Evolutionary conservation across 2,113 vertebrate genomes (phyloP).

Genomic region (Malurus melanocephalus): DNA sequence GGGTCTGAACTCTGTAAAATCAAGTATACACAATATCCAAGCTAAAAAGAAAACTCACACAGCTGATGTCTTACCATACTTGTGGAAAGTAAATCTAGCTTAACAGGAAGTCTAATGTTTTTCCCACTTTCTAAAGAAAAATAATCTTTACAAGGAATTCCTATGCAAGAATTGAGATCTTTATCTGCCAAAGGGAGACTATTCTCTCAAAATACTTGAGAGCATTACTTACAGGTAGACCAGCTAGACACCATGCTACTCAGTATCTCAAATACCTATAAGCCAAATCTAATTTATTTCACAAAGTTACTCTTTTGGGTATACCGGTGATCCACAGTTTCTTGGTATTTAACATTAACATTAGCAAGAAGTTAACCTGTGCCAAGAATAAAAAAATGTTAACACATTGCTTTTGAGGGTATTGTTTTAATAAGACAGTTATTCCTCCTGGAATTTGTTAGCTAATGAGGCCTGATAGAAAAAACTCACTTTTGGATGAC

Average conservation of each 20-base stretch:
- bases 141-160: background rate
- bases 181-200: background rate
- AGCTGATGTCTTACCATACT: background rate
- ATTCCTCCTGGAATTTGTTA: conserved; percentile 32
- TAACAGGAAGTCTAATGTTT: background rate
- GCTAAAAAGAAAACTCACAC: background rate
- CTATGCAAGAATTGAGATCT: background rate
- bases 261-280: background rate
- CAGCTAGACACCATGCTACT: background rate
- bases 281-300: background rate
- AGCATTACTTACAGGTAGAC: background rate
- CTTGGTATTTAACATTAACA: conserved; percentile 19
- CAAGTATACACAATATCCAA: background rate
- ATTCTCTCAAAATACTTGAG: background rate
- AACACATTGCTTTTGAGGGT: background rate
- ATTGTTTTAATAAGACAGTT: conserved; percentile 19
- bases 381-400: background rate
- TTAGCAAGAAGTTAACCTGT: background rate
- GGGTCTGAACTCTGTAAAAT: background rate
- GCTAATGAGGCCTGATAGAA: conserved; percentile 12
- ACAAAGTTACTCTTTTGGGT: background rate
- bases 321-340: background rate
- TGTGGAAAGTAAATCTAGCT: background rate
- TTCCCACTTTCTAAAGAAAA: background rate
- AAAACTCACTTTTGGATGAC: conserved; percentile 1